Evolutionary conservation across 1,140 invertebrate genomes (phyloP), one percentile per base, ranked within the genome.

Genomic region (Drosophila truncata): DNA sequence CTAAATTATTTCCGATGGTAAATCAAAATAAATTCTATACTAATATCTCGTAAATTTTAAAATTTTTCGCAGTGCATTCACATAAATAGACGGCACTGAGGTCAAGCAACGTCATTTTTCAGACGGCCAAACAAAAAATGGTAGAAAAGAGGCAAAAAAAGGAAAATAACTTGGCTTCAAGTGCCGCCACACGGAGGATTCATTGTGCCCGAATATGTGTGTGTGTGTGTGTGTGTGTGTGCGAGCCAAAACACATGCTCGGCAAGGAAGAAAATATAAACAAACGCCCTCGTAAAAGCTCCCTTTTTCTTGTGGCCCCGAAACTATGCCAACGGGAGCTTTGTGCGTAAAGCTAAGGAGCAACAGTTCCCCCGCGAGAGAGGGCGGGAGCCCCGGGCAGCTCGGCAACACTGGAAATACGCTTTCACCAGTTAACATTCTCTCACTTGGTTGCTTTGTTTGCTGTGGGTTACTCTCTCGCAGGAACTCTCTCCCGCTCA

Each of bases 251-350:
- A 82, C 84, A 87, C 84, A 87, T 87, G 84, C 80, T 87, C 42
- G 64, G 42, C 25, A 46, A 77, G 59, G 37, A 90, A 52, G 70
- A 90, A 82, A 90, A 90, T 83, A 88, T 88, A 88, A 88, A 88
- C 85, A 88, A 88, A 88, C 85, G 74, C 81, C 74, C 85, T 81
- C 77, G 85, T 82, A 85, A 88, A 88, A 88, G 85, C 85, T 88
- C 27, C 18, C 2, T 3, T 20, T 49, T 67, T 39, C 62, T 61
- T 83, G 25, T 47, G 49, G 44, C 63, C 66, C 50, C 47, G 62
- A 80, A 87, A 88, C 84, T 87, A 80, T 87, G 84, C 75, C 85
- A 55, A 90, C 61, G 59, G 73, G 78, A 90, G 85, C 85, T 87
- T 74, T 71, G 79, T 87, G 79, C 82, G 72, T 76, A 78, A 66